Conservation (phyloP, 2,113 vertebrate species). For the Hyperopisus bebe region DNA sequence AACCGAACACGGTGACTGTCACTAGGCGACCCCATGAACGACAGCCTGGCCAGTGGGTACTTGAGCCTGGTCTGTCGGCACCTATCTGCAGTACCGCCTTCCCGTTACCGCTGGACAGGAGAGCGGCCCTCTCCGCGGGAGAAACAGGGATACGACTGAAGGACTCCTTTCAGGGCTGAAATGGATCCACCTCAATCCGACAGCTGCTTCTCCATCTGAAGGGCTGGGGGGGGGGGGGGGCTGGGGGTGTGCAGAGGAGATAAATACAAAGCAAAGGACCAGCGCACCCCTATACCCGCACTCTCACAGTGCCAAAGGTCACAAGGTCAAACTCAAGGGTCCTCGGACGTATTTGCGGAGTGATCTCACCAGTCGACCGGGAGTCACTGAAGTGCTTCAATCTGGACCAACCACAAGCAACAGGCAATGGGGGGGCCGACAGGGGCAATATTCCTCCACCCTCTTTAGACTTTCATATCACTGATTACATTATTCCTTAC, state of each 20-base stretch:
- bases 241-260: constrained; percentile 12
- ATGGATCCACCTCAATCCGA: constrained; percentile 56
- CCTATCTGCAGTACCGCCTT: constrained; percentile 56
- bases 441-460: neutral
- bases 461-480: neutral
- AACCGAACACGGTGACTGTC: neutral
- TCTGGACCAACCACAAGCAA: neutral
- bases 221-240: constrained; percentile 39
- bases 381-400: neutral
- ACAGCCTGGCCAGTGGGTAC: constrained; percentile 31
- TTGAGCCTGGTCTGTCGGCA: constrained; percentile 27
- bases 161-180: constrained; percentile 63
- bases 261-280: neutral
- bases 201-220: constrained; percentile 38
- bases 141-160: constrained; percentile 57
- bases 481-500: neutral
- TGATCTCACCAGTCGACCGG: neutral
- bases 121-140: constrained; percentile 54
- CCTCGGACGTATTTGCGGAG: neutral
- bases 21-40: neutral
- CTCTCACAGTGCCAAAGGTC: neutral
- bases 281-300: neutral
- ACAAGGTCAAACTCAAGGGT: constrained; percentile 5
- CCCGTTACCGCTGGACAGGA: constrained; percentile 45
- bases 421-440: neutral